Conservation (phyloP, 2,888 invertebrate genomes). For the Boloria selene region DNA sequence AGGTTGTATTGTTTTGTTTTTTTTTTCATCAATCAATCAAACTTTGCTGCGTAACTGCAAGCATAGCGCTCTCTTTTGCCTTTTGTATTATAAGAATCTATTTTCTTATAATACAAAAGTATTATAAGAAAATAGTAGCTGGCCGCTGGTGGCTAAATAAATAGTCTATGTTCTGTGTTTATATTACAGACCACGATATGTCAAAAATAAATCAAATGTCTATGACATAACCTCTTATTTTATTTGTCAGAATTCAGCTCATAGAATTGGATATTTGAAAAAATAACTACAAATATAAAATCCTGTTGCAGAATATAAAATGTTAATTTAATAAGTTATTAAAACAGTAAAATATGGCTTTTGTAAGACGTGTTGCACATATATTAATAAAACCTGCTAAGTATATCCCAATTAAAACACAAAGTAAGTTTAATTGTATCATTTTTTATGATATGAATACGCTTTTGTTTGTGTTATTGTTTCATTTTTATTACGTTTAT, state of each 20-base stretch:
- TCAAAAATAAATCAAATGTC: neutral
- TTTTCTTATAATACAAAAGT: too few species aligned
- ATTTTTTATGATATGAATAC: neutral
- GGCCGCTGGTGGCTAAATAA: too few species aligned
- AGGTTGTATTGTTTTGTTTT: too few species aligned
- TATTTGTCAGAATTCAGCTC: neutral
- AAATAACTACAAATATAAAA: neutral
- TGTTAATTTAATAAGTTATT: neutral
- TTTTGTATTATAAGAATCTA: too few species aligned
- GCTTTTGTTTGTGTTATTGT: constrained; percentile 7
- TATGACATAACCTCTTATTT: constrained; percentile 5
- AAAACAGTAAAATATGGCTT: constrained; percentile 54
- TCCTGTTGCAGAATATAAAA: neutral
- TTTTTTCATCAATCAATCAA: too few species aligned
- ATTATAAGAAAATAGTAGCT: too few species aligned
- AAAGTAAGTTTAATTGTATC: constrained; percentile 48
- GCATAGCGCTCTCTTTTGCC: too few species aligned
- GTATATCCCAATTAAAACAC: constrained; percentile 51
- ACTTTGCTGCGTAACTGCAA: too few species aligned
- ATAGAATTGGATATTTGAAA: neutral
- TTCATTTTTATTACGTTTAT: neutral
- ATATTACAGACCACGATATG: neutral
- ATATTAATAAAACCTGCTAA: constrained; percentile 52
- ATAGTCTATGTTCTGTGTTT: too few species aligned
- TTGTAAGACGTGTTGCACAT: constrained; percentile 60